Percentiles rank a stretch among this genome's conserved stretches.
Conservation (phyloP, 2,888 invertebrate species). For the Dryomyza anilis region DNA sequence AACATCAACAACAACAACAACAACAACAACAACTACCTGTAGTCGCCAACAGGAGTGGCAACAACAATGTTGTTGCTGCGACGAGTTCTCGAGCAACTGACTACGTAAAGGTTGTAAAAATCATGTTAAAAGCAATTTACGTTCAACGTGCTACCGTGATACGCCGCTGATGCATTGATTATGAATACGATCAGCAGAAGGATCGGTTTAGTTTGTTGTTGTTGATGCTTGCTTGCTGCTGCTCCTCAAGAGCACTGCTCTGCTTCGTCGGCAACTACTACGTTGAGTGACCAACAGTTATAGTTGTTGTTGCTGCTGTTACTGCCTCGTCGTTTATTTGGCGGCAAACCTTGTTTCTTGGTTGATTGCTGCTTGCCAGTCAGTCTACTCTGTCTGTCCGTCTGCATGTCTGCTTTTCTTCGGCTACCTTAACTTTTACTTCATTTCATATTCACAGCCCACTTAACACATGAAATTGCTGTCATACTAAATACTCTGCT, state of each 20-base stretch:
- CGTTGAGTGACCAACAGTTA: too few species aligned
- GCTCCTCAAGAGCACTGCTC: too few species aligned
- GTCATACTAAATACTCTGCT: conserved; percentile 59
- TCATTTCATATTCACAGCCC: conserved; percentile 56
- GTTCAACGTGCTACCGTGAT: conserved; percentile 59
- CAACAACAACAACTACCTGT: not conserved
- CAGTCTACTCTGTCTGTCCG: not conserved
- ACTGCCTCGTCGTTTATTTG: not conserved
- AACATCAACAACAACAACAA: too few species aligned
- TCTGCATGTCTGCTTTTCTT: not conserved
- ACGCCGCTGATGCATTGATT: conserved; percentile 49
- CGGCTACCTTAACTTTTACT: conserved; percentile 39
- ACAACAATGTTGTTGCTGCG: too few species aligned
- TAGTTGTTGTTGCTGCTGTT: not conserved
- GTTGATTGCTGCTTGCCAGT: conserved; percentile 6
- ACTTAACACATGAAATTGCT: conserved; percentile 46
- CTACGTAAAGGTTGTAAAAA: conserved; percentile 52
- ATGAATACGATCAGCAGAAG: conserved; percentile 7
- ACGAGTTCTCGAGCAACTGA: too few species aligned
- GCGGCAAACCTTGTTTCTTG: not conserved
- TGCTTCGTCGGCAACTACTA: too few species aligned
- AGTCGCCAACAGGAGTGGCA: not conserved
- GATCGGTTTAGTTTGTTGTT: not conserved
- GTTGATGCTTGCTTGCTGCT: not conserved
- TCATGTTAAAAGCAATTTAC: conserved; percentile 59